Base-by-base conservation (phyloP, 2,888 invertebrate genomes). In the Amblyteles armatorius region DNA sequence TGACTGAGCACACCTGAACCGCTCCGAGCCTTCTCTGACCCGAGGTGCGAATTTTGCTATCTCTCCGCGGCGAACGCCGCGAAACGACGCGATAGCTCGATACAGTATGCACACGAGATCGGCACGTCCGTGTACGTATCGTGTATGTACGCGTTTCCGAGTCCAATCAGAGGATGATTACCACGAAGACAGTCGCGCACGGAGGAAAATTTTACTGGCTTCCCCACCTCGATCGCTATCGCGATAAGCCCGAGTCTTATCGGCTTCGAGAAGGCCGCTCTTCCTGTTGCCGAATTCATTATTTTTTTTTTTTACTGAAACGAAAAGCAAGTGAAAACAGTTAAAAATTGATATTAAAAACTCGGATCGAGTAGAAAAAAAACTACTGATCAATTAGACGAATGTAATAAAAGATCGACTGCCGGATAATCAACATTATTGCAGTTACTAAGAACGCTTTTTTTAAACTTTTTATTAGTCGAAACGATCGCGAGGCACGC, bases 41-140 rank as follows among this genome's bases (percentile, higher is more conserved):
- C n/a, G 76, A 84, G 79, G 86, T 86, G 86, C 69, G 67, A 84
- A 84, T 78, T 84, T 82, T 50, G 76, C 82, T 84, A 86, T 86
- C 84, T 86, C 81, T 44, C 9, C 73, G 68, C 77, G 69, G 69
- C 65, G 50, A 72, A 78, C 82, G 67, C 72, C 52, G 72, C 52
- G 57, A 67, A 71, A 78, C 76, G 71, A 78, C 68, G 40, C 78
- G 52, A 48, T 68, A 36, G 44, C 40, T 26, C 29, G 44, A 68
- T 78, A 22, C 13, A 57, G 22, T 36, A 55, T 68, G 40, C 55
- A 33, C 19, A 55, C 33, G 71, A n/a, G 76, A 72, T 76, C 79
- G 68, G 36, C 44, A 19, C 33, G 57, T 48, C 50, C 72, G 16
- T 36, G 60, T 57, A 19, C 13, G n/a, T 57, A 19, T 33, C 48